Conservation (phyloP, 1,140 invertebrate species). For the Drosophila albomicans region DNA sequence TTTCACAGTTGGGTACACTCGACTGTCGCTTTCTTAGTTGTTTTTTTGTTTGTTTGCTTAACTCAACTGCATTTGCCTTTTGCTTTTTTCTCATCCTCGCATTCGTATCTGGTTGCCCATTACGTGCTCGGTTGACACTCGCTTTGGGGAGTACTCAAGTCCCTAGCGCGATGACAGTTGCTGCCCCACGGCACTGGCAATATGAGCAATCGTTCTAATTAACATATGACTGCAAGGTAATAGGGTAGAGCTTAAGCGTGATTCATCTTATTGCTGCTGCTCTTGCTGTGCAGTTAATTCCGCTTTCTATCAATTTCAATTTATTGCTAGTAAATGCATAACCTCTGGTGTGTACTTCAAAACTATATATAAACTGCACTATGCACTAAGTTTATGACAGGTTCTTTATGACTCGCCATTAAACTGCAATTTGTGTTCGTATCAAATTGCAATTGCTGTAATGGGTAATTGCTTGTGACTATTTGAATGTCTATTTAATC, state of each 20-base stretch:
- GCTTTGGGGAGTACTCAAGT: conserved; percentile 13
- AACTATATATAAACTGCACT: neutral
- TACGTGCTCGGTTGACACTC: conserved; percentile 24
- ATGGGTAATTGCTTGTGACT: conserved; percentile 14
- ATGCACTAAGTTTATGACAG: conserved; percentile 16
- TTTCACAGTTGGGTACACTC: too few relatives aligned
- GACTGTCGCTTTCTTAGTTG: neutral
- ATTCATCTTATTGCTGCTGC: neutral
- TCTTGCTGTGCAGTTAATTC: neutral
- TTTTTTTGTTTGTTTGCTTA: conserved; percentile 29
- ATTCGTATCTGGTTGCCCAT: conserved; percentile 27
- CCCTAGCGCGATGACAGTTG: conserved; percentile 11
- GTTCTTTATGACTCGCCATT: conserved; percentile 51
- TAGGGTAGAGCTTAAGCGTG: conserved; percentile 5
- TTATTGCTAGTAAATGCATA: neutral
- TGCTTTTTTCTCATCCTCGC: neutral
- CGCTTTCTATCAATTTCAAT: conserved; percentile 1
- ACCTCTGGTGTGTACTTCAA: neutral
- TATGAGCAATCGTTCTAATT: conserved; percentile 44
- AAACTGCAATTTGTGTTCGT: conserved; percentile 67
- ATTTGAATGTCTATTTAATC: conserved; percentile 16
- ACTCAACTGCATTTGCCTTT: conserved; percentile 15
- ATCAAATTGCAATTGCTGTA: conserved; percentile 64
- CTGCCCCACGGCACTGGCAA: conserved; percentile 20
- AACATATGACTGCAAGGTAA: conserved; percentile 9